phyloP scores from a whole-genome alignment of 2,797 vertebrate genomes.

The Epinephelus awoara region DNA sequence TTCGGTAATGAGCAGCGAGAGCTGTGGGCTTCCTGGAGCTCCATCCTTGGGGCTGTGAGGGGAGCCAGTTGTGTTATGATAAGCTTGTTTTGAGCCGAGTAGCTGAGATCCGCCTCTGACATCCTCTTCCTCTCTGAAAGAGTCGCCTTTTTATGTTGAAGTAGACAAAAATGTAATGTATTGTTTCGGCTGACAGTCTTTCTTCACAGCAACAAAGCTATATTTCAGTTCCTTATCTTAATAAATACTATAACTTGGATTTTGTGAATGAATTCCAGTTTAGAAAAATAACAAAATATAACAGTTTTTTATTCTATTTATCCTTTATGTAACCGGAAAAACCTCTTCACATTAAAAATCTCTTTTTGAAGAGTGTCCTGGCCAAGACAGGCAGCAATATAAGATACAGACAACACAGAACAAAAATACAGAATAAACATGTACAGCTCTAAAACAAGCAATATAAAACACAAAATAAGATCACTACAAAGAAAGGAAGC shows the following conservation, averaged over 20 bases:
- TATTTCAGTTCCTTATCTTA: neutral
- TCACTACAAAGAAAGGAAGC: too few relatives aligned
- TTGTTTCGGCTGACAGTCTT: slow-evolving; percentile 10
- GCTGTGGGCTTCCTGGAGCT: slow-evolving; percentile 87
- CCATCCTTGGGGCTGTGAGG: slow-evolving; percentile 82
- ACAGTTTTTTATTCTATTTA: neutral
- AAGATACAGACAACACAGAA: too few relatives aligned
- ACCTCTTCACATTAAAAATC: too few relatives aligned
- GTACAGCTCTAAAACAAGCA: too few relatives aligned
- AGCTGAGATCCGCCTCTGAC: slow-evolving; percentile 49
- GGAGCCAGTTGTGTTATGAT: slow-evolving; percentile 87
- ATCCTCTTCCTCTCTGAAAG: slow-evolving; percentile 82
- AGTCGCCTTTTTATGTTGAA: slow-evolving; percentile 35
- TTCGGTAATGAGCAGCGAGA: slow-evolving; percentile 82
- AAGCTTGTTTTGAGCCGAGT: slow-evolving; percentile 73
- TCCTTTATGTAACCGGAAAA: too few relatives aligned
- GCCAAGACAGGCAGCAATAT: too few relatives aligned
- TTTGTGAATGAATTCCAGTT: slow-evolving; percentile 28
- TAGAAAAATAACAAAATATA: slow-evolving; percentile 14
- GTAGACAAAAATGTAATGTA: slow-evolving; percentile 35
- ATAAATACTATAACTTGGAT: neutral
- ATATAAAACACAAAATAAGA: too few relatives aligned
- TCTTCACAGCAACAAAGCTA: slow-evolving; percentile 12
- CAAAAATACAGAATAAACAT: too few relatives aligned
- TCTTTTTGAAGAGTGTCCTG: too few relatives aligned